These are phyloP conservation scores for Trogon melanurus DNA, from an alignment of 2,113 vertebrate genomes.

Conservation along the genomic window DNA sequence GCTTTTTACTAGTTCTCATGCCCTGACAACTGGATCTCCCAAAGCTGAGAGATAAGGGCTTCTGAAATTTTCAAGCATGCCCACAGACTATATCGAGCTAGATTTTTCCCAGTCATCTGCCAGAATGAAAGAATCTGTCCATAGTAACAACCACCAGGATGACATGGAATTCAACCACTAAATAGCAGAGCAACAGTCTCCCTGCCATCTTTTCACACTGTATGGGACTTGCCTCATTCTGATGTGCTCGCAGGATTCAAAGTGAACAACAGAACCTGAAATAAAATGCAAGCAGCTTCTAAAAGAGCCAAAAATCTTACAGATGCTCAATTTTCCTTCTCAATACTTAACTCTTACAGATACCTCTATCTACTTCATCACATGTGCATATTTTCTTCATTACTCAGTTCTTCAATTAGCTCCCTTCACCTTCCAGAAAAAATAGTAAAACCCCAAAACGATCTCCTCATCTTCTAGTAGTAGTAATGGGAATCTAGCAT, in stretches of 20 bases:
- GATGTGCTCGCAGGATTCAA: background rate
- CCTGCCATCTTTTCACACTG: background rate
- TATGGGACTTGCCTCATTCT: background rate
- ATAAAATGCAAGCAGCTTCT: constrained; percentile 41
- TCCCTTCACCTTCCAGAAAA: background rate
- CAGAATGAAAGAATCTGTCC: background rate
- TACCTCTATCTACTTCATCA: background rate
- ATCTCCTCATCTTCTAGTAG: constrained; percentile 10
- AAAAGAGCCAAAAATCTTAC: background rate
- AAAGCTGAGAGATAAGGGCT: background rate
- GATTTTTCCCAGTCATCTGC: background rate
- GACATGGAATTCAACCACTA: background rate
- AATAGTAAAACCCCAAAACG: background rate
- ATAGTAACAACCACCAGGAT: background rate
- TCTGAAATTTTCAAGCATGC: background rate
- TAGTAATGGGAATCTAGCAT: background rate
- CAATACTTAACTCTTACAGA: background rate
- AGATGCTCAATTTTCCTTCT: background rate
- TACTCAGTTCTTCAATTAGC: background rate
- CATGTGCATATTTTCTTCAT: background rate
- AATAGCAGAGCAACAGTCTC: background rate
- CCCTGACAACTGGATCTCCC: background rate
- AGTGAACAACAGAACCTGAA: constrained; percentile 21
- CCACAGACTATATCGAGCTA: background rate
- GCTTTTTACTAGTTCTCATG: background rate